These are phyloP conservation scores for Aphelenchoides avenae DNA, from an alignment of 1,140 invertebrate genomes.

Conservation along the genomic window DNA sequence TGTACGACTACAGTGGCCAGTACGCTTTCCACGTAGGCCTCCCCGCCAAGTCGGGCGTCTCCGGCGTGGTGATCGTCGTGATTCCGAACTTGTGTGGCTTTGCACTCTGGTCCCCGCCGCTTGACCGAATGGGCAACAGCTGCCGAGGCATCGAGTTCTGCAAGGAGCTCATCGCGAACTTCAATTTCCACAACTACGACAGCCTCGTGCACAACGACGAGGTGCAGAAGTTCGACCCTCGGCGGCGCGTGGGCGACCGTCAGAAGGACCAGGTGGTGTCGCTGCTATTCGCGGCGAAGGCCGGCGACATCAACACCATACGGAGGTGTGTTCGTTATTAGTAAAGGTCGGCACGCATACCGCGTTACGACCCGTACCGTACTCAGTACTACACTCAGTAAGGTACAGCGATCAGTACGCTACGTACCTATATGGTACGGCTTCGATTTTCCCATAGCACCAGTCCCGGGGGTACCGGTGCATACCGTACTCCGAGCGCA, in stretches of 20 bases:
- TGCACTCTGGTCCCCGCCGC: conserved; percentile 84
- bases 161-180: conserved; percentile 60
- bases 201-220: conserved; percentile 82
- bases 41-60: conserved; percentile 90
- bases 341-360: too few relatives aligned
- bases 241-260: conserved; percentile 82
- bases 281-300: conserved; percentile 84
- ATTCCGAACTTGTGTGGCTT: conserved; percentile 94
- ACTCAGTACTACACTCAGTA: too few relatives aligned
- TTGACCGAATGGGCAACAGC: conserved; percentile 81
- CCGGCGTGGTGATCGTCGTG: conserved; percentile 83
- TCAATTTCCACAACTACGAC: conserved; percentile 64
- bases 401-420: too few relatives aligned
- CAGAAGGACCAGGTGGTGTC: conserved; percentile 83
- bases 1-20: conserved; percentile 63
- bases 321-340: too few relatives aligned
- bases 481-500: too few relatives aligned
- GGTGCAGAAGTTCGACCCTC: conserved; percentile 62
- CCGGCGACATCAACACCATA: conserved; percentile 85
- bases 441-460: too few relatives aligned
- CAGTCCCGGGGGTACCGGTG: conserved; percentile 11
- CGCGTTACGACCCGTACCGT: too few relatives aligned
- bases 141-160: conserved; percentile 85
- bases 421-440: too few relatives aligned
- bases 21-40: conserved; percentile 72